Evolutionary conservation across 2,888 invertebrate species (phyloP), one percentile per base, ranked within the genome.

Genomic region (Tetheella fluctuosa): DNA sequence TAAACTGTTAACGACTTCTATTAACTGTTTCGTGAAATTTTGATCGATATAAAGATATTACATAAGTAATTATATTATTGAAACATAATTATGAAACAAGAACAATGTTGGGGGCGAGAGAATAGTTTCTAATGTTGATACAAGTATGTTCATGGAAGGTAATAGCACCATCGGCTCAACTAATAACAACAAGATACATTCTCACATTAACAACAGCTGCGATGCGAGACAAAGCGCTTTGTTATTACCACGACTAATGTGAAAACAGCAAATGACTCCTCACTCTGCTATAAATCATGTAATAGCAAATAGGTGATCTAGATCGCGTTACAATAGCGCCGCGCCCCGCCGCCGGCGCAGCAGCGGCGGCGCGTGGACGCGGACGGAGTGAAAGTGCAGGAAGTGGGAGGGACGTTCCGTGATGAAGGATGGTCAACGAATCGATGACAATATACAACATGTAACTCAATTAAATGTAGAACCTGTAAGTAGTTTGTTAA

Each of bases 361-460:
- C 17, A 12, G 42, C 17, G 42, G 17, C 39, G 61, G 63, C 65
- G 63, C 57, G 61, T 53, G 63, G 69, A 58, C 64, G 62, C 61
- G 80, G 57, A 79, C 61, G 80, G 57, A 79, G 82, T 76, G 82
- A 82, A 83, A 82, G 81, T 81, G 76, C 67, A 74, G 78, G 76
- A 80, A 80, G 64, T 72, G 68, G 64, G 68, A 63, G 56, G 68
- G 62, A 13, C 67, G n/a, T 20, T n/a, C 48, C 48, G 48, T 20
- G 48, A 48, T 20, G 48, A 48, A 20, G 48, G 48, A 48, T 10
- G 3, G n/a, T 17, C 30, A 10, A 15, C 42, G 42, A 42, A 42
- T 42, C 42, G 42, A 42, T 42, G 17, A 42, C n/a, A n/a, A n/a
- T n/a, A n/a, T n/a, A n/a, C n/a, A n/a, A n/a, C n/a, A n/a, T n/a